Percentiles rank a stretch among this genome's conserved stretches.
Evolutionary conservation across 1,140 invertebrate genomes (phyloP).

Genomic region (Helicoverpa armigera): DNA sequence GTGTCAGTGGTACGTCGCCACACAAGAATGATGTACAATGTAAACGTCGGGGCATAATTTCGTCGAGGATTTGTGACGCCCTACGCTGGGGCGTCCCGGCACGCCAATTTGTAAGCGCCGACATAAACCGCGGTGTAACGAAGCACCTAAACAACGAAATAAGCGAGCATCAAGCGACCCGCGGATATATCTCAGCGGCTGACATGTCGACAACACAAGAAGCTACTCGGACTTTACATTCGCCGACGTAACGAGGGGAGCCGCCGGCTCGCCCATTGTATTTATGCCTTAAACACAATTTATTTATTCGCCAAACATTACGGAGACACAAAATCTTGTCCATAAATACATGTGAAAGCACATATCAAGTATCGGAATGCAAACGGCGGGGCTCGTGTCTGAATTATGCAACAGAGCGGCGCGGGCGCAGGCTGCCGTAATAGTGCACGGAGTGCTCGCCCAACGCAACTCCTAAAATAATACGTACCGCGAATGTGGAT

Average conservation of each 20-base stretch:
- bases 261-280: conserved; percentile 82
- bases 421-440: conserved; percentile 74
- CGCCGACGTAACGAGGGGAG: conserved; percentile 83
- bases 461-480: conserved; percentile 81
- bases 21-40: conserved; percentile 61
- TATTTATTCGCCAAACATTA: conserved; percentile 86
- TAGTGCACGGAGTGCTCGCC: conserved; percentile 74
- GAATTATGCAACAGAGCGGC: conserved; percentile 84
- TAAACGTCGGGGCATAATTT: conserved; percentile 59
- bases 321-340: conserved; percentile 85
- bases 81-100: conserved; percentile 55
- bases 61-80: conserved; percentile 58
- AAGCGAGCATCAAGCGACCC: conserved; percentile 69
- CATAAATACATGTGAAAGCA: conserved; percentile 86
- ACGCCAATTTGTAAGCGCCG: conserved; percentile 81
- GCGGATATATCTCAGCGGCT: conserved; percentile 79
- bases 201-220: conserved; percentile 79
- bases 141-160: conserved; percentile 83
- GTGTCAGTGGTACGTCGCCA: conserved; percentile 50
- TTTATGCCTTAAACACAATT: conserved; percentile 83
- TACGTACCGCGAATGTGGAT: conserved; percentile 57
- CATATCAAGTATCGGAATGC: conserved; percentile 85
- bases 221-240: conserved; percentile 80
- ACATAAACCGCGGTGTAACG: conserved; percentile 80
- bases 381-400: conserved; percentile 81